Conservation (phyloP, 2,113 vertebrate genomes). For the Sinosuthora webbiana region DNA sequence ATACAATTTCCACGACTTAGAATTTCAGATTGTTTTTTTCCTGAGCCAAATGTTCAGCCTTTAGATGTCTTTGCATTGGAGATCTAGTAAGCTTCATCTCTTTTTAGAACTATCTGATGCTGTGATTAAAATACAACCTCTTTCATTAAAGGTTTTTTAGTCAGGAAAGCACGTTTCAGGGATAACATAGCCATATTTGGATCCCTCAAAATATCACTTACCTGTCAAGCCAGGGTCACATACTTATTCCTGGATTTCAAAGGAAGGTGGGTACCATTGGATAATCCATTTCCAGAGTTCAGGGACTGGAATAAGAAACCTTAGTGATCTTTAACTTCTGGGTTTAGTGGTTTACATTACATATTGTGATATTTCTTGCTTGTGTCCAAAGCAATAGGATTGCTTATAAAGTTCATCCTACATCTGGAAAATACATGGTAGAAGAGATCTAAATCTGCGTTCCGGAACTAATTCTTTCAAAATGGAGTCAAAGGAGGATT, state of each 20-base stretch:
- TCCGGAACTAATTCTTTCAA: constrained; percentile 6
- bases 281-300: not conserved
- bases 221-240: not conserved
- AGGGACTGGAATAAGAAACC: not conserved
- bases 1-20: not conserved
- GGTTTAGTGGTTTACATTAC: not conserved
- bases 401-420: not conserved
- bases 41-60: not conserved
- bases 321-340: not conserved
- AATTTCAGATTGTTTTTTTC: not conserved
- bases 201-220: not conserved
- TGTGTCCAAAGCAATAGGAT: not conserved
- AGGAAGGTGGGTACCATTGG: not conserved
- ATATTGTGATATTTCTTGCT: not conserved
- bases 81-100: not conserved
- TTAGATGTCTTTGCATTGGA: not conserved
- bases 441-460: not conserved
- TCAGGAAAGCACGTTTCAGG: not conserved
- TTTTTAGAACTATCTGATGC: not conserved
- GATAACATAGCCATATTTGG: not conserved
- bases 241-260: not conserved
- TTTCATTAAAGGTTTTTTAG: not conserved
- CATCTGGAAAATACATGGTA: not conserved
- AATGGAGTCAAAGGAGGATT: constrained; percentile 13
- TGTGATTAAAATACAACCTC: not conserved